Evolutionary conservation across 2,888 invertebrate genomes (phyloP).

Genomic region (Buathra laborator): DNA sequence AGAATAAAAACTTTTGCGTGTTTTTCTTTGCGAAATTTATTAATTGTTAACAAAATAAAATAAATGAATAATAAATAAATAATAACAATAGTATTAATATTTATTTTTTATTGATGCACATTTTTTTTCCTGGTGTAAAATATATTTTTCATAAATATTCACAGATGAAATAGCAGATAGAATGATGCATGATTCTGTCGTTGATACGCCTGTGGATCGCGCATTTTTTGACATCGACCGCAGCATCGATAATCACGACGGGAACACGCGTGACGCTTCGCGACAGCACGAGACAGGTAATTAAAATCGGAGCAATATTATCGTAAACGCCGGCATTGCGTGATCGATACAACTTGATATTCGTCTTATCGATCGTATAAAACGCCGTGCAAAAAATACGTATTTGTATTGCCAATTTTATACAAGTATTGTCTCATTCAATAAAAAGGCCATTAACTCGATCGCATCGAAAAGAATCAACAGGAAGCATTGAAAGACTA

Average conservation of each 20-base stretch:
- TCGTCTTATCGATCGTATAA: background rate
- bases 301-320: background rate
- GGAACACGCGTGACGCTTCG: background rate
- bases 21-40: too few species aligned
- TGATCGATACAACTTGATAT: background rate
- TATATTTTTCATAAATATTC: slow-evolving; percentile 14
- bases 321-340: background rate
- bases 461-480: too few species aligned
- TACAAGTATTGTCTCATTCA: background rate
- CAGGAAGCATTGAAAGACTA: too few species aligned
- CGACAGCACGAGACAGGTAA: slow-evolving; percentile 56
- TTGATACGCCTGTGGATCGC: background rate
- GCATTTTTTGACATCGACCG: background rate
- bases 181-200: slow-evolving; percentile 45
- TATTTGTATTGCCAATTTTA: background rate
- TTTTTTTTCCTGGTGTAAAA: background rate
- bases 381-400: background rate
- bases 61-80: too few species aligned
- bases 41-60: too few species aligned
- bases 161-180: slow-evolving; percentile 55
- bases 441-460: too few species aligned
- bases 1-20: too few species aligned
- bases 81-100: too few species aligned
- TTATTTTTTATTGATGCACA: too few species aligned
- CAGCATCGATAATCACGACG: too few species aligned